Conservation (phyloP, 2,113 vertebrate species). For the Phyllostomus hastatus region DNA sequence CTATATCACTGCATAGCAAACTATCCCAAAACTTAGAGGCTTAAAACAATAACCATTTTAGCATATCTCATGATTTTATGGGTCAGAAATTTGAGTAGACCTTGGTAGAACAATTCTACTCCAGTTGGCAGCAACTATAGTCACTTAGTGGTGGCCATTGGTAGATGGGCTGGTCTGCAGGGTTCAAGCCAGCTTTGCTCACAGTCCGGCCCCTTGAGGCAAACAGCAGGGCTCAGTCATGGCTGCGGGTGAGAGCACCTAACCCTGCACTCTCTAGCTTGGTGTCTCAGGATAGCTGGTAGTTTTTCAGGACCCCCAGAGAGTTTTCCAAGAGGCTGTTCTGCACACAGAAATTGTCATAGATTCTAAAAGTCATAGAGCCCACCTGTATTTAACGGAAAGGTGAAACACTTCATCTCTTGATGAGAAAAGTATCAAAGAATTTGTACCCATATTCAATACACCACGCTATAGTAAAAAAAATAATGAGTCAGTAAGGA, state of each 20-base stretch:
- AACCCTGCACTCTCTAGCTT: rapidly evolving
- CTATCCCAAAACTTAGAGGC: neutral
- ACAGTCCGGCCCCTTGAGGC: neutral
- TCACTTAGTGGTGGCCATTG: neutral
- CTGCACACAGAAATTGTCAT: neutral
- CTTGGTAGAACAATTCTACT: neutral
- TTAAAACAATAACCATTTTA: neutral
- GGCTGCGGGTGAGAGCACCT: neutral
- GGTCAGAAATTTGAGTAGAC: neutral
- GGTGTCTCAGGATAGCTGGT: neutral
- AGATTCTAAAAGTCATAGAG: neutral
- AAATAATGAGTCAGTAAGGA: neutral
- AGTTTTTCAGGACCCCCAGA: neutral
- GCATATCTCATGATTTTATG: neutral
- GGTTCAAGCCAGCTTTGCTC: neutral
- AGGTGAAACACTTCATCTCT: neutral
- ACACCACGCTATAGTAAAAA: neutral
- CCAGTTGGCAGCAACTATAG: neutral
- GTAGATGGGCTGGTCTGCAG: neutral
- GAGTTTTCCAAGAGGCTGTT: neutral
- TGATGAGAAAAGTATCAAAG: neutral
- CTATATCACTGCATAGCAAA: neutral
- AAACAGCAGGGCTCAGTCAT: neutral
- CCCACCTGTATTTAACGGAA: neutral
- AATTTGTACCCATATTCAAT: neutral